Evolutionary conservation across 2,888 invertebrate genomes (phyloP).

Genomic region (Catonia carolina): DNA sequence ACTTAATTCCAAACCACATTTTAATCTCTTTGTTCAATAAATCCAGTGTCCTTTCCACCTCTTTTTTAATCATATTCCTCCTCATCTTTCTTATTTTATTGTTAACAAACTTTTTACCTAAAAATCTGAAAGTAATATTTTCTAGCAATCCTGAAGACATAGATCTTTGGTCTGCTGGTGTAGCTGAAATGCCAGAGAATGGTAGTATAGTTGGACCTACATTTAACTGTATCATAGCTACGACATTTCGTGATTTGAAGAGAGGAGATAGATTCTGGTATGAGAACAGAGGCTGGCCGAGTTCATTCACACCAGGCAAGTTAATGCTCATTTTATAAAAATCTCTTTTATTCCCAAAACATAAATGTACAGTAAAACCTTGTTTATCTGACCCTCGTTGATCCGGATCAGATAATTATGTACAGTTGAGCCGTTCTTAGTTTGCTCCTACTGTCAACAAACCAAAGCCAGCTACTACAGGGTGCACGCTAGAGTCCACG

Average conservation of each 20-base stretch:
- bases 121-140: background rate
- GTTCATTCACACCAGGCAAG: conserved; percentile 40
- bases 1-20: too few species aligned
- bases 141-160: conserved; percentile 41
- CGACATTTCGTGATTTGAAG: conserved; percentile 44
- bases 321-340: conserved; percentile 34
- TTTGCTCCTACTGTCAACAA: too few species aligned
- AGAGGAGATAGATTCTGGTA: conserved; percentile 50
- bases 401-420: background rate
- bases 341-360: background rate
- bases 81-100: too few species aligned
- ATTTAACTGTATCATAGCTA: conserved; percentile 46
- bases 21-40: too few species aligned
- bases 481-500: too few species aligned
- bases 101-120: too few species aligned
- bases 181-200: conserved; percentile 44
- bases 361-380: too few species aligned
- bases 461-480: too few species aligned
- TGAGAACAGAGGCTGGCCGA: conserved; percentile 43
- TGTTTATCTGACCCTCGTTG: too few species aligned
- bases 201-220: conserved; percentile 47
- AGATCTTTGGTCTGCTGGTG: conserved; percentile 44
- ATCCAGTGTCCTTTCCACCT: too few species aligned
- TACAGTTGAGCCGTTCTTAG: too few species aligned
- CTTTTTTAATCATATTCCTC: too few species aligned